These are phyloP conservation scores for Calameuta filiformis DNA, from an alignment of 2,888 invertebrate genomes.

Conservation along the genomic window DNA sequence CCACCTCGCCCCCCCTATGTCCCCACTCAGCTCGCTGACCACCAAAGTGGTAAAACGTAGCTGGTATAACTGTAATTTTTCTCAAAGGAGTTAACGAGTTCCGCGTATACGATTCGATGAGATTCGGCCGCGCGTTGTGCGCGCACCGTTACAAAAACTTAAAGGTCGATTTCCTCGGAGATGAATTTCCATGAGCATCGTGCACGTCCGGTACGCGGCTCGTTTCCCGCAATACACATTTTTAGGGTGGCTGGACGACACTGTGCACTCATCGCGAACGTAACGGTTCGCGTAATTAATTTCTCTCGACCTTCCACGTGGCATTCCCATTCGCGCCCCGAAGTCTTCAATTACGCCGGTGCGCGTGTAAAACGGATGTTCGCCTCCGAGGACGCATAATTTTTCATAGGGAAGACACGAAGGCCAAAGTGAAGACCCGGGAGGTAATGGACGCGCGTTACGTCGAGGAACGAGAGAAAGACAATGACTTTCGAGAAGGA, in stretches of 20 bases:
- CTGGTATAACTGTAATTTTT: background rate
- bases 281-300: slow-evolving; percentile 52
- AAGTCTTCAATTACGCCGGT: slow-evolving; percentile 51
- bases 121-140: slow-evolving; percentile 23
- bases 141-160: slow-evolving; percentile 26
- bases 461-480: slow-evolving; percentile 22
- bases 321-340: slow-evolving; percentile 50
- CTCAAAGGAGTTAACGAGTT: background rate
- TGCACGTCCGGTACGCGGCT: background rate
- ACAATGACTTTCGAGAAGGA: slow-evolving; percentile 17
- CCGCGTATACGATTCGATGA: background rate
- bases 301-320: slow-evolving; percentile 46
- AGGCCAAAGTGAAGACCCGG: background rate
- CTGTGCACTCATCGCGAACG: background rate
- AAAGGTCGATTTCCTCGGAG: background rate
- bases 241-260: background rate
- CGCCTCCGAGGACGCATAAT: slow-evolving; percentile 52
- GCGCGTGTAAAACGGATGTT: slow-evolving; percentile 54
- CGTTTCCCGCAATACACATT: background rate
- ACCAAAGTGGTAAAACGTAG: background rate
- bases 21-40: background rate
- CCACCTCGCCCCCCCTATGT: background rate
- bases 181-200: background rate
- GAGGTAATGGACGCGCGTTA: background rate
- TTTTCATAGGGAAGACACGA: slow-evolving; percentile 40